Evolutionary conservation across 2,888 invertebrate species (phyloP).

Genomic region (Keiferia lycopersicella): DNA sequence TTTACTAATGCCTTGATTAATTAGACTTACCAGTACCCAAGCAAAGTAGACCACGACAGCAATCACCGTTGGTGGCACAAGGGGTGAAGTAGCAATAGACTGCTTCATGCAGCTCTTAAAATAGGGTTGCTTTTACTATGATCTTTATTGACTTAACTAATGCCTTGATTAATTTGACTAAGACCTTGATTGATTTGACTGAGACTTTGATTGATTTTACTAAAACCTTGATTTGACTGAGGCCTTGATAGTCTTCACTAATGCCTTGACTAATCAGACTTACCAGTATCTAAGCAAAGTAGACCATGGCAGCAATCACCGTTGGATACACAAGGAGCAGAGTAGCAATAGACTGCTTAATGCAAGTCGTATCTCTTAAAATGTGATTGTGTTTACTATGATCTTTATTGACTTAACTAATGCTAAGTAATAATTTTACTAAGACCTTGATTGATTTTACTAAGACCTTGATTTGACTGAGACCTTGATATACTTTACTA

Average conservation of each 20-base stretch:
- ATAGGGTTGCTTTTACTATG: no score
- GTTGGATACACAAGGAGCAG: conserved; percentile 87
- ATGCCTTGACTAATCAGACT: conserved; percentile 48
- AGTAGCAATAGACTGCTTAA: conserved; percentile 86
- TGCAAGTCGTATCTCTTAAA: conserved; percentile 55
- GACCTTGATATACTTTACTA: no score
- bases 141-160: no score
- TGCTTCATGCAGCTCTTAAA: no score
- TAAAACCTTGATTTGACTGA: not conserved
- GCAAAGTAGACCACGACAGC: not conserved
- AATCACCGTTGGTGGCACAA: no score
- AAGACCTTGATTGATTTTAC: no score
- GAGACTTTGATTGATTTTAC: not conserved
- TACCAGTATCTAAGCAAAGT: conserved; percentile 83
- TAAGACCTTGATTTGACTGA: no score
- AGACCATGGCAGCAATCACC: conserved; percentile 92
- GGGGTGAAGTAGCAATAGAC: no score
- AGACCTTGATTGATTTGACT: not conserved
- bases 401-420: no score
- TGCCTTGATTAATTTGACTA: not conserved
- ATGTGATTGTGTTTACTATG: no score
- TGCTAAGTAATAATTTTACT: not conserved
- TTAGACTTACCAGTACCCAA: not conserved
- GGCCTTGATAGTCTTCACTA: not conserved
- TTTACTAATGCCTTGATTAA: not conserved